phyloP scores from a whole-genome alignment of 2,113 vertebrate species.

The Daphoenositta chrysoptera region DNA sequence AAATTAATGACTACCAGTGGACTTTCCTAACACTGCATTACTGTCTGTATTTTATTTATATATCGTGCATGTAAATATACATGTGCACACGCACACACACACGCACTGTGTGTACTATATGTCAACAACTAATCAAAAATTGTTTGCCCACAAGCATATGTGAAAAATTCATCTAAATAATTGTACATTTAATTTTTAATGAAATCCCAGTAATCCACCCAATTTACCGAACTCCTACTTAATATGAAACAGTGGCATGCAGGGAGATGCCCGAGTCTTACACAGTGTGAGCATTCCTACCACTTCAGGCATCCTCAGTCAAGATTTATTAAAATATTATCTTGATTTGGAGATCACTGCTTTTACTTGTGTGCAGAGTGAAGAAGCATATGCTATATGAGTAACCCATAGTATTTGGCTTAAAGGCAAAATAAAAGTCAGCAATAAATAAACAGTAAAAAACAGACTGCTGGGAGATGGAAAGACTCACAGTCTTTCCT shows the following conservation, averaged over 20 bases:
- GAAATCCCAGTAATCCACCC: conserved; percentile 48
- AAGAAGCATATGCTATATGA: conserved; percentile 75
- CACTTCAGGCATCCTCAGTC: conserved; percentile 24
- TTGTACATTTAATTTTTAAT: conserved; percentile 70
- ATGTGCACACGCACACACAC: conserved; percentile 47
- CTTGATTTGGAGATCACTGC: conserved; percentile 50
- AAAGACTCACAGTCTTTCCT: neutral
- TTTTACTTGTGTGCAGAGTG: conserved; percentile 66
- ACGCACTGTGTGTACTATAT: conserved; percentile 64
- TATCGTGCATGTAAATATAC: conserved; percentile 65
- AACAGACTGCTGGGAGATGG: conserved; percentile 50
- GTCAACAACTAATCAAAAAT: conserved; percentile 68
- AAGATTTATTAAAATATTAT: conserved; percentile 43
- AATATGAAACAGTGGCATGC: neutral
- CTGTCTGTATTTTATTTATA: conserved; percentile 67
- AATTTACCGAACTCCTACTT: conserved; percentile 15
- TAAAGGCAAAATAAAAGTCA: conserved; percentile 78
- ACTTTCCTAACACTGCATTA: conserved; percentile 24
- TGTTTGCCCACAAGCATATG: conserved; percentile 68
- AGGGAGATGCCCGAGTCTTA: neutral
- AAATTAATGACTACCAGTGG: conserved; percentile 54
- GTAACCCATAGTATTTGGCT: conserved; percentile 78
- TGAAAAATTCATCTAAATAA: conserved; percentile 70
- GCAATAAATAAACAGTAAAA: conserved; percentile 67
- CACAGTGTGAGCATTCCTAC: neutral